Evolutionary conservation across 2,113 vertebrate species (phyloP).

Genomic region (Hylia prasina): DNA sequence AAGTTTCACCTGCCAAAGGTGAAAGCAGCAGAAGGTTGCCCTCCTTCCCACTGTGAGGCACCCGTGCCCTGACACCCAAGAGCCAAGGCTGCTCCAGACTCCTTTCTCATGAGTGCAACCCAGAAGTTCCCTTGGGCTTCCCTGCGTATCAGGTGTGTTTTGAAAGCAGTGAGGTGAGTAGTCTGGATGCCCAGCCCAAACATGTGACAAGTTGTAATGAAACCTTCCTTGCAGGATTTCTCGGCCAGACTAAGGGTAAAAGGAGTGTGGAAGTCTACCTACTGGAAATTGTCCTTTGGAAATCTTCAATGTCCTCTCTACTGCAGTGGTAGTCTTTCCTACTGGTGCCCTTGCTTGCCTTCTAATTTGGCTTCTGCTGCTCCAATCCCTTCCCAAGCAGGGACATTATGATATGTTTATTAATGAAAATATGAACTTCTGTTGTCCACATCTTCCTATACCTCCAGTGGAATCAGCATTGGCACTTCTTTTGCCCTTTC

Average conservation of each 20-base stretch:
- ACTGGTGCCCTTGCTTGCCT: not conserved
- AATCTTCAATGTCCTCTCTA: not conserved
- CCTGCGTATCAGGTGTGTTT: not conserved
- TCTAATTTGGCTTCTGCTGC: not conserved
- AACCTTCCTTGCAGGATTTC: not conserved
- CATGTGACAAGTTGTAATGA: not conserved
- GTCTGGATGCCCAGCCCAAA: not conserved
- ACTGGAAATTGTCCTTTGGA: not conserved
- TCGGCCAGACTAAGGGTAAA: not conserved
- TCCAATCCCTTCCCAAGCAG: not conserved
- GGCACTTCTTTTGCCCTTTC: not conserved
- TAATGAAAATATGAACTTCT: not conserved
- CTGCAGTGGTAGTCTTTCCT: not conserved
- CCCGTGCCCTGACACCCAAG: not conserved
- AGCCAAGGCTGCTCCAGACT: not conserved
- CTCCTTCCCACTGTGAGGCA: accelerated
- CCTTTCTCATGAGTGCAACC: accelerated
- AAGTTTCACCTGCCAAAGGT: not conserved
- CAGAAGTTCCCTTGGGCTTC: not conserved
- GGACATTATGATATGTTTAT: not conserved
- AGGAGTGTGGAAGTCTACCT: not conserved
- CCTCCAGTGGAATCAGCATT: not conserved
- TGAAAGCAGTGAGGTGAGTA: not conserved
- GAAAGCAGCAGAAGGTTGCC: not conserved
- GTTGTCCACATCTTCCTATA: not conserved